Percentiles rank a stretch among this genome's conserved stretches.
phyloP scores from a whole-genome alignment of 2,113 vertebrate genomes.

The Oreochromis aureus region DNA sequence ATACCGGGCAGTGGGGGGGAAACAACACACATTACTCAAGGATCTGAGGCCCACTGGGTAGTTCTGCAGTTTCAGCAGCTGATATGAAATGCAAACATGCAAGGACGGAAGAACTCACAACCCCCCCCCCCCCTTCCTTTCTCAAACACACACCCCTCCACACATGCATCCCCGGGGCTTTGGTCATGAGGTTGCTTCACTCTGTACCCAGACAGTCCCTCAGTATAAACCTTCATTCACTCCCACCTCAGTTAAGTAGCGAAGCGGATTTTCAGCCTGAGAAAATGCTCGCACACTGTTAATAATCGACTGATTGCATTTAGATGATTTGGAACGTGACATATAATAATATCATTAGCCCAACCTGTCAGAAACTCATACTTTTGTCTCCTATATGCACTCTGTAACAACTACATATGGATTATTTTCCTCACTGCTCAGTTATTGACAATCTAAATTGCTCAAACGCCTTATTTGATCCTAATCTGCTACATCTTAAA shows the following conservation, averaged over 20 bases:
- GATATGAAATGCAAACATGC: background rate
- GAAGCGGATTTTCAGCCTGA: background rate
- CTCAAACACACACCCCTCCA: background rate
- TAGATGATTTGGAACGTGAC: background rate
- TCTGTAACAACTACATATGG: background rate
- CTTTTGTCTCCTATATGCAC: background rate
- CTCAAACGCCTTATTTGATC: background rate
- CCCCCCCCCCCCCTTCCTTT: background rate
- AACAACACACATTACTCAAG: background rate
- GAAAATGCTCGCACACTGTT: background rate
- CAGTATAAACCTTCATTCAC: slow-evolving; percentile 1
- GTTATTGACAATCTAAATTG: background rate
- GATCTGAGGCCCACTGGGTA: background rate
- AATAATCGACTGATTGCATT: background rate
- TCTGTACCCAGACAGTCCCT: background rate
- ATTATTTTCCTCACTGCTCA: background rate
- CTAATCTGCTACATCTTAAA: background rate
- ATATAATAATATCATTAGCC: background rate
- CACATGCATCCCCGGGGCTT: background rate
- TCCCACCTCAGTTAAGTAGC: background rate
- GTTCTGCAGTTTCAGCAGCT: background rate
- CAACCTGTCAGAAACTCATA: background rate
- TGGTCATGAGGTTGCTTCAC: slow-evolving; percentile 32
- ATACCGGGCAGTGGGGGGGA: background rate
- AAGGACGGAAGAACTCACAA: background rate